Conservation (phyloP, 2,113 vertebrate genomes). For the Gallinago paraguaiae region DNA sequence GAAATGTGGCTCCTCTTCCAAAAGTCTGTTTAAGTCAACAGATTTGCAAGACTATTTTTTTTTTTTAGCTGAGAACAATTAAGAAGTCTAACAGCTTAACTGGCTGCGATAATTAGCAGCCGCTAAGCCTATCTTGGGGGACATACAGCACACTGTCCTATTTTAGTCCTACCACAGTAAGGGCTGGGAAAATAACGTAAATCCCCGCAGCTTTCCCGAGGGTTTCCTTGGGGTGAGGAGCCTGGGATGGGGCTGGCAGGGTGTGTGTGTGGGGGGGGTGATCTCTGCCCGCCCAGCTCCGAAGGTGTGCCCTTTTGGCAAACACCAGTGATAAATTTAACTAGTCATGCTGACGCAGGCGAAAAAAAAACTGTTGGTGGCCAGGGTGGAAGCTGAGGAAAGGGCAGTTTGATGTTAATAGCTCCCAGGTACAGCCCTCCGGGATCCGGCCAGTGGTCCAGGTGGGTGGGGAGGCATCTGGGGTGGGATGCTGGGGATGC, state of each 20-base stretch:
- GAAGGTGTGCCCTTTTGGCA: background rate
- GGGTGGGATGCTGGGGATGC: background rate
- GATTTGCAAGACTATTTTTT: background rate
- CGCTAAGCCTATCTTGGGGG: background rate
- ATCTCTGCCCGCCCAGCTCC: accelerated
- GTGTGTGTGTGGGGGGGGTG: no score
- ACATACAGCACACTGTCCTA: background rate
- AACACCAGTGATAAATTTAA: background rate
- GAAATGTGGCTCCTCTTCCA: background rate
- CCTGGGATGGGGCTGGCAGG: background rate
- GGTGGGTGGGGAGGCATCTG: background rate
- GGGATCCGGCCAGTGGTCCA: background rate
- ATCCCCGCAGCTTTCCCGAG: background rate
- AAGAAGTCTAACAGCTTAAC: background rate
- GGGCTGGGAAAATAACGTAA: background rate
- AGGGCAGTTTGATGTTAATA: background rate
- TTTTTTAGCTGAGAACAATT: background rate
- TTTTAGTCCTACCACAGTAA: background rate
- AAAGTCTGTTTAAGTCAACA: background rate
- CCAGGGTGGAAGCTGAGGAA: background rate
- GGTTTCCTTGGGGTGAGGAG: background rate
- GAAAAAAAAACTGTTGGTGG: background rate
- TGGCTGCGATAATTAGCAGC: background rate
- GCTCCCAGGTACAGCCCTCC: background rate
- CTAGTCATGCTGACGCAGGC: background rate